Evolutionary conservation across 2,888 invertebrate species (phyloP).

Genomic region (Pilophorus perplexus): DNA sequence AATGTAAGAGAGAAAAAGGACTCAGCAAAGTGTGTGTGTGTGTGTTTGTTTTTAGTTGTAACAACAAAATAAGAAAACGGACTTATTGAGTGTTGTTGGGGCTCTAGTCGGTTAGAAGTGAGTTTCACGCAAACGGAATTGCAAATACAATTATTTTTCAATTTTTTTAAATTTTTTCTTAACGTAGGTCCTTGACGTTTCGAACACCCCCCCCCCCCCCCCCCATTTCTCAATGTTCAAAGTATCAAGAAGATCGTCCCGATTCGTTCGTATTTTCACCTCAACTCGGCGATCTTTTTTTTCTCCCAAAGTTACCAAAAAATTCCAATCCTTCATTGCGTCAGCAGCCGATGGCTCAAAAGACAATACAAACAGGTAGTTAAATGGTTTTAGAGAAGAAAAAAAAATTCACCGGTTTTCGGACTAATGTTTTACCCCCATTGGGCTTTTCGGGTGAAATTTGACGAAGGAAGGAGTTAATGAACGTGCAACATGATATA

Average conservation of each 20-base stretch:
- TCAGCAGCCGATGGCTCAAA: constrained; percentile 20
- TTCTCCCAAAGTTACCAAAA: constrained; percentile 12
- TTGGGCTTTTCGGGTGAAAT: not conserved
- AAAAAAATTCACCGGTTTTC: not conserved
- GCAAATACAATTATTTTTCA: constrained; percentile 14
- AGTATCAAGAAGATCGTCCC: no score
- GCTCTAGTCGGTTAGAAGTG: constrained; percentile 37
- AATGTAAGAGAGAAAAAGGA: constrained; percentile 21
- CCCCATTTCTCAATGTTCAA: no score
- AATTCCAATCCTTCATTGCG: no score
- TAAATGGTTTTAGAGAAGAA: not conserved
- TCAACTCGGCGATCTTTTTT: constrained; percentile 19
- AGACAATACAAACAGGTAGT: constrained; percentile 26
- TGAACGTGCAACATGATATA: constrained; percentile 27
- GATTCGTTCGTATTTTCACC: not conserved
- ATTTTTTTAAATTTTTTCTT: not conserved
- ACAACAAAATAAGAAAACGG: constrained; percentile 10
- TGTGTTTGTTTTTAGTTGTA: constrained; percentile 22
- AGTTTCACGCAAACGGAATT: constrained; percentile 30
- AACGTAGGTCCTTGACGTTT: not conserved
- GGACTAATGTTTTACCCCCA: not conserved
- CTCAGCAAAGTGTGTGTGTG: constrained; percentile 36
- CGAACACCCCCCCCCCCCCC: no score
- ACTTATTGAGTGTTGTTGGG: constrained; percentile 32
- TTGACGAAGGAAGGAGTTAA: not conserved